Evolutionary conservation across 2,888 invertebrate genomes (phyloP), one percentile per base, ranked within the genome.

Genomic region (Cerastis rubricosa): DNA sequence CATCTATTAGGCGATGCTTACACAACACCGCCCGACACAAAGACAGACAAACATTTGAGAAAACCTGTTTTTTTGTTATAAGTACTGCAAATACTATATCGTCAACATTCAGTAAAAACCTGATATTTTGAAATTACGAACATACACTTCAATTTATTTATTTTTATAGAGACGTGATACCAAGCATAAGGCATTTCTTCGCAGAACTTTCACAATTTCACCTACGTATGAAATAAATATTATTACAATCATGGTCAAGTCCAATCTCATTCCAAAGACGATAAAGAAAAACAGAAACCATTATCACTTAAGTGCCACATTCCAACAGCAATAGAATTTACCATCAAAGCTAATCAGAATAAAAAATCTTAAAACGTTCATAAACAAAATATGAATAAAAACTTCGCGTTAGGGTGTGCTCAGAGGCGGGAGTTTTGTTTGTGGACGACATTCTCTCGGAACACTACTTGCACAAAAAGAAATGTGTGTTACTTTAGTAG

Each of bases 371-470:
- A 45, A 74, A 83, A 63, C 66, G 61, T 77, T 69, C 88, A 88
- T 81, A 79, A 86, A 86, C 81, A 86, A 84, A 88, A 88, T 86
- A 88, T 81, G 75, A 79, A 80, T 79, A 83, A 80, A 87, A 76
- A 47, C 57, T 45, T 63, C 47, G 17, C 35, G 63, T 70, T 74
- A 57, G 45, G 11, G 45, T 9, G 1, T 19, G 4, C 4, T 0
- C 17, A 75, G 45, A 35, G 43, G 40, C 6, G 12, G n/a, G 4
- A 17, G 43, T 43, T 43, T 14, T 64, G 22, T 43, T 17, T 4
- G 1, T 0, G 3, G 43, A 25, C 8, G 3, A 64, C 14, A 25
- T n/a, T 43, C 8, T 43, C 17, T 4, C 0, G 8, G 12, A 43
- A 17, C 8, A 64, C 17, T 35, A 35, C 35, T 35, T 35, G 35